These are phyloP conservation scores for Adoxophyes honmai DNA, from an alignment of 1,140 invertebrate species.

Conservation along the genomic window DNA sequence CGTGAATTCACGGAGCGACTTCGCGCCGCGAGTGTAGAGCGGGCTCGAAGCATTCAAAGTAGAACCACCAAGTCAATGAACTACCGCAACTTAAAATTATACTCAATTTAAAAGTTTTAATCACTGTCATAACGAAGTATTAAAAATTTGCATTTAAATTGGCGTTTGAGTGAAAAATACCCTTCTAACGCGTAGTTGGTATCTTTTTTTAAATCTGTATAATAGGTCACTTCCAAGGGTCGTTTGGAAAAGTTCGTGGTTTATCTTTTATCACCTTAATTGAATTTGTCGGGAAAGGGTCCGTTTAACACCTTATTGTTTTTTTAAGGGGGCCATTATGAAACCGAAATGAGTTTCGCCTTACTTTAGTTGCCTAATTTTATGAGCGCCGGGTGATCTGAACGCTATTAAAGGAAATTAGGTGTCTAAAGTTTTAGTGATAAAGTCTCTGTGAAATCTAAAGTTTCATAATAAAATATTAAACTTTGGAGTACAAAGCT, in stretches of 20 bases:
- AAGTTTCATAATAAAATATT: neutral
- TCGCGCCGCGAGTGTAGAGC: too few relatives aligned
- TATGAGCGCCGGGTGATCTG: neutral
- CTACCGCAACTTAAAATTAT: neutral
- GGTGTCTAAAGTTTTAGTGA: neutral
- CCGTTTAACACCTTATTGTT: constrained; percentile 16
- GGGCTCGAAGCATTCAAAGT: too few relatives aligned
- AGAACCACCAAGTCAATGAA: too few relatives aligned
- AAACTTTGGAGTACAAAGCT: too few relatives aligned
- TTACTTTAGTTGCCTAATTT: constrained; percentile 9
- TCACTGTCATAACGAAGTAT: neutral
- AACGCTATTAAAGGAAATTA: neutral
- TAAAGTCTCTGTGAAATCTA: neutral
- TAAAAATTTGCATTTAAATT: constrained; percentile 8
- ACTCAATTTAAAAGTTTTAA: neutral
- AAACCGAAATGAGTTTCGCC: constrained; percentile 10
- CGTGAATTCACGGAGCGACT: too few relatives aligned
- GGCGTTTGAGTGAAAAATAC: neutral
- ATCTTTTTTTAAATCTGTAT: constrained; percentile 3
- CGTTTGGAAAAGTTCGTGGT: constrained; percentile 8
- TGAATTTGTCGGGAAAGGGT: constrained; percentile 14
- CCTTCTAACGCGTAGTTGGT: neutral
- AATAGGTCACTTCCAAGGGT: constrained; percentile 8
- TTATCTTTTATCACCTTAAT: constrained; percentile 16
- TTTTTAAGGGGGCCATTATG: constrained; percentile 10